A percentile compares a stretch with the other conserved stretches of the same genome.
Conservation (phyloP, 2,888 invertebrate species). For the Petrophora chlorosata region DNA sequence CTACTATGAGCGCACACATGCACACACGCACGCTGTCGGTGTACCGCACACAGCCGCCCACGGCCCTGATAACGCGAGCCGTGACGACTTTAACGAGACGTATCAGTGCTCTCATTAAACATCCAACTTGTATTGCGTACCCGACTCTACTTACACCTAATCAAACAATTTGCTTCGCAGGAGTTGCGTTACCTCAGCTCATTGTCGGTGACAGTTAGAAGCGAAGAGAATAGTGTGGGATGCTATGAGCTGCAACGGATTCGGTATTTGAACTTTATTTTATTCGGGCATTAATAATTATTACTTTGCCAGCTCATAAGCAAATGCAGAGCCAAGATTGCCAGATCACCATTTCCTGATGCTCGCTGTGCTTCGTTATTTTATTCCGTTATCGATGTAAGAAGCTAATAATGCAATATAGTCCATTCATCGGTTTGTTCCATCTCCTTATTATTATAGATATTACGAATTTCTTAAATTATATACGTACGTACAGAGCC, state of each 20-base stretch:
- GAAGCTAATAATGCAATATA: no score
- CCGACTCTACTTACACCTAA: constrained; percentile 73
- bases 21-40: constrained; percentile 49
- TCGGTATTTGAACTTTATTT: neutral
- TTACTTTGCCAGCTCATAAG: no score
- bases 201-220: constrained; percentile 36
- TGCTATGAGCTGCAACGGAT: neutral
- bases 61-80: constrained; percentile 76
- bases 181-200: constrained; percentile 47
- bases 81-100: constrained; percentile 66
- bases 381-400: no score
- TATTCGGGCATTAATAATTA: no score
- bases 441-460: no score
- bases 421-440: no score
- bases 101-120: constrained; percentile 77
- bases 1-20: constrained; percentile 74
- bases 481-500: no score
- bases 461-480: no score
- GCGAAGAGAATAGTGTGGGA: constrained; percentile 10
- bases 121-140: constrained; percentile 68
- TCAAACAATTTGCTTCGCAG: constrained; percentile 65
- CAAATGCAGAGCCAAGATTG: no score
- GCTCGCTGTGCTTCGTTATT: no score
- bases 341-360: no score
- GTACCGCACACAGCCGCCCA: constrained; percentile 66